phyloP scores from a whole-genome alignment of 2,888 invertebrate species.

The Globia sparganii region DNA sequence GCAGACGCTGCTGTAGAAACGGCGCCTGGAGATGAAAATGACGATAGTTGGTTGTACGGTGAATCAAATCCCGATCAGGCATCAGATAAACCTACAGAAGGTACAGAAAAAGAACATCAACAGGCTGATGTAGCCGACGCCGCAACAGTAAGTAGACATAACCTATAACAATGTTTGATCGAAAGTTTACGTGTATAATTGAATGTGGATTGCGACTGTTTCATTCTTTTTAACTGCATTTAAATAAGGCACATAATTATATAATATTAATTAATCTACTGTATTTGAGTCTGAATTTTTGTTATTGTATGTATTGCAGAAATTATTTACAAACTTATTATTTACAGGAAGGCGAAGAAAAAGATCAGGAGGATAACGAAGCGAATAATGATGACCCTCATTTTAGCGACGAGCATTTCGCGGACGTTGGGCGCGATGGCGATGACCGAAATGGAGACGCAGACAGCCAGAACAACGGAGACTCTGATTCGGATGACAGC shows the following conservation, averaged over 20 bases:
- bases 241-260: neutral
- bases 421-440: slow-evolving; percentile 83
- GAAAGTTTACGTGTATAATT: slow-evolving; percentile 31
- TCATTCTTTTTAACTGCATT: neutral
- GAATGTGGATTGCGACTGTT: neutral
- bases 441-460: slow-evolving; percentile 85
- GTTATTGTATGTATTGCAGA: neutral
- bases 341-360: slow-evolving; percentile 82
- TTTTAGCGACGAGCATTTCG: slow-evolving; percentile 88
- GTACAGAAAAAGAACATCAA: slow-evolving; percentile 70
- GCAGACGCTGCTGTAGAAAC: slow-evolving; percentile 83
- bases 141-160: slow-evolving; percentile 65
- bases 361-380: slow-evolving; percentile 87
- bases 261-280: too few species aligned
- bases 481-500: slow-evolving; percentile 93
- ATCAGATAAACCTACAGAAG: slow-evolving; percentile 69
- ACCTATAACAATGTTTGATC: slow-evolving; percentile 56
- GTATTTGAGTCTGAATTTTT: neutral
- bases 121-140: slow-evolving; percentile 58
- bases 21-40: slow-evolving; percentile 91
- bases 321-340: neutral
- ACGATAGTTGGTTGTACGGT: slow-evolving; percentile 97
- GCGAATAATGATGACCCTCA: slow-evolving; percentile 88
- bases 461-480: slow-evolving; percentile 90
- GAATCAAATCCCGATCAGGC: slow-evolving; percentile 91